A percentile compares a stretch with the other conserved stretches of the same genome.
Conservation (phyloP, 2,797 vertebrate genomes). For the Enteromius fasciolatus region DNA sequence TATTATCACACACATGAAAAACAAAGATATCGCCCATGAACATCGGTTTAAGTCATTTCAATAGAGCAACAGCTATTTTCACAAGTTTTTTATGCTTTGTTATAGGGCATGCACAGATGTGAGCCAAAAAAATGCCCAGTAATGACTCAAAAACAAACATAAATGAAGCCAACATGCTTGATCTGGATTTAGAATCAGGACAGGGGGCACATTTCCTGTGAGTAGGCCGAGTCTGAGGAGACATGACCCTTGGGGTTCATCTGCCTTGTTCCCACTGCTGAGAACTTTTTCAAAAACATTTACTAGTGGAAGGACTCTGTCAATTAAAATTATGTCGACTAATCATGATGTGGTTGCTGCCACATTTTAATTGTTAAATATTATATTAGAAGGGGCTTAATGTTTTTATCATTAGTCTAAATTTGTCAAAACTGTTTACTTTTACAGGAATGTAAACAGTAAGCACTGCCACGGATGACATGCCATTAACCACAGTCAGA, state of each 20-base stretch:
- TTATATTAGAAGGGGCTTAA: background rate
- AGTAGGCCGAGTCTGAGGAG: slow-evolving; percentile 34
- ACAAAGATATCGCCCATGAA: background rate
- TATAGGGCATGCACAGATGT: background rate
- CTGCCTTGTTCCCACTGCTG: slow-evolving; percentile 42
- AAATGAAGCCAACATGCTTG: slow-evolving; percentile 66
- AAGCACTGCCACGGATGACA: background rate
- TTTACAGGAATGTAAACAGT: slow-evolving; percentile 4
- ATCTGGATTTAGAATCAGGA: slow-evolving; percentile 74
- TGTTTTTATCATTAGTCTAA: background rate
- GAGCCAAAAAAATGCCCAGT: background rate
- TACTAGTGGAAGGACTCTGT: background rate
- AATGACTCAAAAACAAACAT: slow-evolving; percentile 68
- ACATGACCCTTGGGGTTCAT: slow-evolving; percentile 36
- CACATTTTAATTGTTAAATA: background rate
- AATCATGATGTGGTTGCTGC: background rate
- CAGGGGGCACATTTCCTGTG: slow-evolving; percentile 73
- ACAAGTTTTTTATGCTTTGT: background rate
- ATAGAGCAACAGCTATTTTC: background rate
- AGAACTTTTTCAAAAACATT: slow-evolving; percentile 2
- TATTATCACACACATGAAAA: background rate
- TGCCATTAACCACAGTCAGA: background rate
- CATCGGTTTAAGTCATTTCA: background rate
- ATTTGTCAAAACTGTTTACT: background rate
- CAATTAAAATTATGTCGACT: background rate